Percentiles rank a stretch among this genome's conserved stretches.
These are phyloP conservation scores for Motacilla alba DNA, from an alignment of 2,113 vertebrate genomes.

Conservation along the genomic window DNA sequence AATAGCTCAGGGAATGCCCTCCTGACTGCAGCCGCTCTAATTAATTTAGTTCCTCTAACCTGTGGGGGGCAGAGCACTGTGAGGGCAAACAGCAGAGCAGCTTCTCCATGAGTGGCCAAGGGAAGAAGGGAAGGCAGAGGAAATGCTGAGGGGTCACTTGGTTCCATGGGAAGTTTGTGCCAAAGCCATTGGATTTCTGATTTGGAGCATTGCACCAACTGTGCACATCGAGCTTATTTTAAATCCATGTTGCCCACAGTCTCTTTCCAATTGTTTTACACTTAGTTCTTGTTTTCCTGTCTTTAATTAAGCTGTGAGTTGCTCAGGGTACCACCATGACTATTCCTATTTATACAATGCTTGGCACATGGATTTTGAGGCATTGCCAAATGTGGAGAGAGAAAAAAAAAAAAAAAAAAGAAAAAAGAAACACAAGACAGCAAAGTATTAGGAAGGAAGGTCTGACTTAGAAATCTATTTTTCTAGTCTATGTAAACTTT, in stretches of 20 bases:
- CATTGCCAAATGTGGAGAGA: background rate
- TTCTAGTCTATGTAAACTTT: background rate
- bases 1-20: background rate
- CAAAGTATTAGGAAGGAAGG: background rate
- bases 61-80: background rate
- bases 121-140: background rate
- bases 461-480: background rate
- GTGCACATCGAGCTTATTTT: background rate
- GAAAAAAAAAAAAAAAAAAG: background rate
- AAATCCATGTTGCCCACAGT: background rate
- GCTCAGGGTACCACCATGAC: background rate
- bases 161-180: background rate
- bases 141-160: background rate
- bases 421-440: background rate
- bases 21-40: background rate
- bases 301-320: slow-evolving; percentile 30
- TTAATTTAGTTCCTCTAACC: background rate
- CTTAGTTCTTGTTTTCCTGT: background rate
- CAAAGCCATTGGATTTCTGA: background rate
- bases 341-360: slow-evolving; percentile 35
- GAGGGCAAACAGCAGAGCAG: background rate
- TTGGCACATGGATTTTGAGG: background rate
- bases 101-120: background rate
- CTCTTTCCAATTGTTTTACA: slow-evolving; percentile 32
- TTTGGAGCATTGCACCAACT: background rate